These are phyloP conservation scores for Gasterosteus aculeatus DNA, from an alignment of 2,113 vertebrate genomes.

Conservation along the genomic window DNA sequence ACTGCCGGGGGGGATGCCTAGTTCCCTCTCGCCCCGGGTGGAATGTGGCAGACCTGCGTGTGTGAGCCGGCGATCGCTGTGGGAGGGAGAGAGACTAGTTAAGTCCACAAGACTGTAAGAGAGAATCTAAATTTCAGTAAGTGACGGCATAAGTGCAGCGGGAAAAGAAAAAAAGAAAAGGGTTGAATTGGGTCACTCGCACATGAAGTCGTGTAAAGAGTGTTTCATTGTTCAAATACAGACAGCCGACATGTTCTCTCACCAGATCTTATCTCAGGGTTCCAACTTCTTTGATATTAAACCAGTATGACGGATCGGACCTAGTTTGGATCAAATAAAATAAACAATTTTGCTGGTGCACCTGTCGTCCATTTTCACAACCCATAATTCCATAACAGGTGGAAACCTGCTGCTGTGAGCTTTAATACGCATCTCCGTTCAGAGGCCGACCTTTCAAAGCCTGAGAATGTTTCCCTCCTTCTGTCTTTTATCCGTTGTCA, in stretches of 20 bases:
- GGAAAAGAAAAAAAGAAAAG: too few species aligned
- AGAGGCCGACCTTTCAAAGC: constrained; percentile 59
- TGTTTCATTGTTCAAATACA: not conserved
- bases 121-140: not conserved
- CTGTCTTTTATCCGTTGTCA: constrained; percentile 58
- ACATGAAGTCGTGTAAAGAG: not conserved
- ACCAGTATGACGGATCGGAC: too few species aligned
- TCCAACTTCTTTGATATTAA: not conserved
- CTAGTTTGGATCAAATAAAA: not conserved
- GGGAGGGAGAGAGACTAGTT: not conserved
- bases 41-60: constrained; percentile 63
- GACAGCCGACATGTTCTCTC: not conserved
- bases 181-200: not conserved
- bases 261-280: not conserved
- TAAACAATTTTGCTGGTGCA: constrained; percentile 1
- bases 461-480: constrained; percentile 51
- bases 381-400: constrained; percentile 30
- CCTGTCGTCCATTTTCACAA: constrained; percentile 28
- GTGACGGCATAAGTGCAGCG: not conserved
- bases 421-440: constrained; percentile 57
- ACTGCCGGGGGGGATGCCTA: constrained; percentile 68
- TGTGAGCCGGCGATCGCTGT: constrained; percentile 33
- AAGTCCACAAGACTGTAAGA: constrained; percentile 13
- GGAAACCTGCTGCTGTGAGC: constrained; percentile 36
- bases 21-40: constrained; percentile 56